Conservation (phyloP, 2,113 vertebrate genomes). For the Capreolus pygargus region DNA sequence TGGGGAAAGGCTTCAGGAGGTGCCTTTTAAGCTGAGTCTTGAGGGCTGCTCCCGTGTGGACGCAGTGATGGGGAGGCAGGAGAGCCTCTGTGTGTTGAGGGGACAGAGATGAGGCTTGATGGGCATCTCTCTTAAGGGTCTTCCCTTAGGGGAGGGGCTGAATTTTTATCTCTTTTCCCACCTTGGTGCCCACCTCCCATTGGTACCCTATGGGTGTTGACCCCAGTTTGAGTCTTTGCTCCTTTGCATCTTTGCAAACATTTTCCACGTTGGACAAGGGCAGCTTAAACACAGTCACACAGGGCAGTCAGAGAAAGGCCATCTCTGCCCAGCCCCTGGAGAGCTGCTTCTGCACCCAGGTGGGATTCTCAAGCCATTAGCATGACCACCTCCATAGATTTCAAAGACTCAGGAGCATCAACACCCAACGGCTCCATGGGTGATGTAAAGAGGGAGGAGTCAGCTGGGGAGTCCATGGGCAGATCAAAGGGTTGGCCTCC, state of each 20-base stretch:
- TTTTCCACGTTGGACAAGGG: not conserved
- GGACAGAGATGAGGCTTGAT: not conserved
- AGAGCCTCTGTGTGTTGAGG: not conserved
- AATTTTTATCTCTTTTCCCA: not conserved
- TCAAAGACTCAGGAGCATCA: not conserved
- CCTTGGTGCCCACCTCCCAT: no score
- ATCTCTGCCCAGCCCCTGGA: slow-evolving; percentile 5
- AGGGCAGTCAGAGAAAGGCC: slow-evolving; percentile 55
- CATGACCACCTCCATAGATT: not conserved
- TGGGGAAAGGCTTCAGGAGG: not conserved
- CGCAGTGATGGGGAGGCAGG: not conserved
- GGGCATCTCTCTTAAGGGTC: not conserved
- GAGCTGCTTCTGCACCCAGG: not conserved
- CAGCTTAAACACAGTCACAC: not conserved
- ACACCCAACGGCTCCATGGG: not conserved
- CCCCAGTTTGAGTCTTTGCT: rapidly evolving
- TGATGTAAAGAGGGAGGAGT: not conserved
- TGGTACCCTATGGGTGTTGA: rapidly evolving
- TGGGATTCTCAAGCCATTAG: not conserved
- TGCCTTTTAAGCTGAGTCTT: not conserved
- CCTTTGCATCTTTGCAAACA: not conserved
- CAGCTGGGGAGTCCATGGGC: rapidly evolving
- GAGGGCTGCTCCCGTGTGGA: not conserved
- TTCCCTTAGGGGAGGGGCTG: not conserved
- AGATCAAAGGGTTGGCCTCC: not conserved